A percentile compares a stretch with the other conserved stretches of the same genome.
phyloP scores from a whole-genome alignment of 2,797 vertebrate species.

The Pampus argenteus region DNA sequence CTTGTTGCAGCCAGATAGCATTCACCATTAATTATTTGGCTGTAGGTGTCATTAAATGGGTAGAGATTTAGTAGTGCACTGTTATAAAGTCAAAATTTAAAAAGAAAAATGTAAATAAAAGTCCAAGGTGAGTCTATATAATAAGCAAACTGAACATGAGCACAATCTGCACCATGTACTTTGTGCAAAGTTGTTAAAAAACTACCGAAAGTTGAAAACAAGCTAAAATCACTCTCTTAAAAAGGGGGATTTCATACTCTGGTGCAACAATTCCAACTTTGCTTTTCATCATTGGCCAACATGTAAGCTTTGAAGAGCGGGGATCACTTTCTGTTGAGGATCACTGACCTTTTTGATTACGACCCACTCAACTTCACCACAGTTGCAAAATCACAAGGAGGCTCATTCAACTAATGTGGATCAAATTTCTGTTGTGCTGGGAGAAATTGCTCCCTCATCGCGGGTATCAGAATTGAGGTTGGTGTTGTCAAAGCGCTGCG shows the following conservation, averaged over 20 bases:
- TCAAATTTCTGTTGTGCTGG: slow-evolving; percentile 5
- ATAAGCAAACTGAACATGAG: not conserved
- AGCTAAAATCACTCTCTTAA: not conserved
- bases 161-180: not conserved
- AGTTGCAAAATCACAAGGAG: slow-evolving; percentile 1
- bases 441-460: not conserved
- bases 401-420: not conserved
- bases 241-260: not conserved
- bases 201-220: not conserved
- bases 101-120: not conserved
- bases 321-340: slow-evolving; percentile 32
- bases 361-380: slow-evolving; percentile 29
- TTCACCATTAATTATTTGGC: not conserved
- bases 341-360: slow-evolving; percentile 57
- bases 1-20: not conserved
- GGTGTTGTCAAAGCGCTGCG: not conserved
- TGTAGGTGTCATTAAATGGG: not conserved
- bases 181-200: not conserved
- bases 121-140: not conserved
- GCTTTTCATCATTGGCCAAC: not conserved
- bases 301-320: slow-evolving; percentile 8
- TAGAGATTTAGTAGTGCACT: too few species aligned
- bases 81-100: too few species aligned
- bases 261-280: not conserved
- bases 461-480: not conserved